Evolutionary conservation across 2,888 invertebrate species (phyloP).

Genomic region (Cylindroiulus punctatus): DNA sequence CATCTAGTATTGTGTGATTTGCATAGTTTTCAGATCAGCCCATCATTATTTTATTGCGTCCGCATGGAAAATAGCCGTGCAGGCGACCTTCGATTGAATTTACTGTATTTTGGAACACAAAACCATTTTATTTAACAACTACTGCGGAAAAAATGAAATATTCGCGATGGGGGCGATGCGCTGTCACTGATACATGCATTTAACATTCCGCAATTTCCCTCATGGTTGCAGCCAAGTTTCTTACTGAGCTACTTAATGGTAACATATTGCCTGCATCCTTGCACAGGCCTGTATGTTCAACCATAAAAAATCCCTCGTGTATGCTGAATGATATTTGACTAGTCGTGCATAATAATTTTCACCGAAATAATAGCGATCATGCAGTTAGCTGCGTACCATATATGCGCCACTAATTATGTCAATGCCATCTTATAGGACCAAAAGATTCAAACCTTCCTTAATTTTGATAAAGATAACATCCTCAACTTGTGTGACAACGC

Average conservation of each 20-base stretch:
- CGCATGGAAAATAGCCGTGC: background rate
- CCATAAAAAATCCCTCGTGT: background rate
- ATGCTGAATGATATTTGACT: background rate
- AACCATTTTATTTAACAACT: background rate
- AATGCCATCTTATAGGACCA: background rate
- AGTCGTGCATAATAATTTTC: background rate
- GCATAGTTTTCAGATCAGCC: background rate
- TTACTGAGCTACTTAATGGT: background rate
- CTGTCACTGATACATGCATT: background rate
- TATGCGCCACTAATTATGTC: background rate
- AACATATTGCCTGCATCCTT: background rate
- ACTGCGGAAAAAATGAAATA: background rate
- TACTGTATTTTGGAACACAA: background rate
- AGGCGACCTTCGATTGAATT: slow-evolving; percentile 2
- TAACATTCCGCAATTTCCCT: background rate
- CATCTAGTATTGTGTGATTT: background rate
- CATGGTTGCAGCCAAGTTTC: background rate
- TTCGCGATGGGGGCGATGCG: background rate
- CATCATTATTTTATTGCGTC: background rate
- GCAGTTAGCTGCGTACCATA: background rate
- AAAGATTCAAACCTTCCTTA: slow-evolving; percentile 16
- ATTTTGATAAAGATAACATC: background rate
- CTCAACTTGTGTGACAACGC: background rate
- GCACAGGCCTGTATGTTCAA: background rate
- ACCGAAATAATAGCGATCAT: background rate